Base-by-base conservation (phyloP, 35 echinoderm and acorn worm genomes). In the Patiria miniata region DNA sequence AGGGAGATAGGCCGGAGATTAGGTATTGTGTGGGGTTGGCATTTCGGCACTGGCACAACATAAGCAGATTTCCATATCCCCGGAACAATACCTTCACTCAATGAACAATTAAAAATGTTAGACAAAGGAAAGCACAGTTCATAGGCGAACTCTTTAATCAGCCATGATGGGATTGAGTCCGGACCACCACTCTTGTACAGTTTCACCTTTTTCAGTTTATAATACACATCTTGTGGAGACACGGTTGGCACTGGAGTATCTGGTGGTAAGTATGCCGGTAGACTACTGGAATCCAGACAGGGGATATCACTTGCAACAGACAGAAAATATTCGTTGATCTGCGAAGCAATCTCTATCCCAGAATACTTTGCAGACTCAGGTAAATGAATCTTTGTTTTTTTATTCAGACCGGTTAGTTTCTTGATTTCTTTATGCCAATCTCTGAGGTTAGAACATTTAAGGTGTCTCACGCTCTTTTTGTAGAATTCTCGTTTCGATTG, bases 61-160 rank as follows among this genome's bases (percentile, higher is more conserved):
- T 56, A 56, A 56, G 53, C 14, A 12, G n/a, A 17, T 56, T 56
- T 56, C 53, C 53, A 56, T 12, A 56, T 56, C 14, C n/a, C 53
- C 14, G 53, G 53, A 56, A 56, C 53, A 56, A 0, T 56, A 1
- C 53, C 53, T 3, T 0, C n/a, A 56, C 53, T 12, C 53, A 56
- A 56, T 56, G 53, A 56, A 56, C 53, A 56, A n/a, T 56, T 56
- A n/a, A 56, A 56, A 56, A 56, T 56, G n/a, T n/a, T n/a, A 17
- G 53, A 17, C n/a, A 56, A 56, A 17, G 53, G 53, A 56, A 56
- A 56, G n/a, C 53, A 56, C 14, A 56, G 53, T 56, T 56, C 53
- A 56, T 56, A 56, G 0, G 53, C 53, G n/a, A 56, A 56, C 14
- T 56, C 53, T 56, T 56, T 56, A n/a, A 56, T 56, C 14, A 56